A percentile compares a stretch with the other conserved stretches of the same genome.
Conservation (phyloP, 2,113 vertebrate genomes). For the Corvus cornix region DNA sequence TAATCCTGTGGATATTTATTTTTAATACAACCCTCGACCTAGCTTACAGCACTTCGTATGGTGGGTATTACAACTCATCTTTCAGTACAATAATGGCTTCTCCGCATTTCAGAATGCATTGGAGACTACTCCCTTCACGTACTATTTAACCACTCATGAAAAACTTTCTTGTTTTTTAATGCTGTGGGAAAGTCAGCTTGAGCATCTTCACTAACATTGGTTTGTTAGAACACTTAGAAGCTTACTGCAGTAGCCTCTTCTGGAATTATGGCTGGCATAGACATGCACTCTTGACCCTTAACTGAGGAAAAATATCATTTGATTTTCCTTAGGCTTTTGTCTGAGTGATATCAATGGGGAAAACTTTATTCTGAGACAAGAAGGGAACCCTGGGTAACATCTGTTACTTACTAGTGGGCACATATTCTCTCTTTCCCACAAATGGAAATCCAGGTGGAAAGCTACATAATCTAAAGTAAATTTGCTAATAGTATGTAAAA, state of each 20-base stretch:
- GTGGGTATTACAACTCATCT: not conserved
- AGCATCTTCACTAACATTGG: not conserved
- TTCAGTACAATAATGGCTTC: not conserved
- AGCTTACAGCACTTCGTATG: not conserved
- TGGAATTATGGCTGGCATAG: not conserved
- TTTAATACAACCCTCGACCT: not conserved
- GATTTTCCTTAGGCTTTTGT: not conserved
- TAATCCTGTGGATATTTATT: not conserved
- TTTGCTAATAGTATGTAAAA: not conserved
- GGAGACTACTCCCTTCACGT: not conserved
- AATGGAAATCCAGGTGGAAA: not conserved
- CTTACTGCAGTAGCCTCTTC: not conserved
- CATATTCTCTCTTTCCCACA: not conserved
- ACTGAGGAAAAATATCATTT: not conserved
- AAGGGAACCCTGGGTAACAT: not conserved
- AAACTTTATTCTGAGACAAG: not conserved
- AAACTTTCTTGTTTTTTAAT: not conserved
- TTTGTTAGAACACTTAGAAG: not conserved
- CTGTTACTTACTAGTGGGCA: not conserved
- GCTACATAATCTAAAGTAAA: not conserved
- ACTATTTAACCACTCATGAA: not conserved
- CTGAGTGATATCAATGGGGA: not conserved
- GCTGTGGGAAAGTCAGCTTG: not conserved
- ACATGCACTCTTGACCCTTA: not conserved
- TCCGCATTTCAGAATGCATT: not conserved